A percentile compares a stretch with the other conserved stretches of the same genome.
phyloP scores from a whole-genome alignment of 2,888 invertebrate species.

The Pyralis farinalis region DNA sequence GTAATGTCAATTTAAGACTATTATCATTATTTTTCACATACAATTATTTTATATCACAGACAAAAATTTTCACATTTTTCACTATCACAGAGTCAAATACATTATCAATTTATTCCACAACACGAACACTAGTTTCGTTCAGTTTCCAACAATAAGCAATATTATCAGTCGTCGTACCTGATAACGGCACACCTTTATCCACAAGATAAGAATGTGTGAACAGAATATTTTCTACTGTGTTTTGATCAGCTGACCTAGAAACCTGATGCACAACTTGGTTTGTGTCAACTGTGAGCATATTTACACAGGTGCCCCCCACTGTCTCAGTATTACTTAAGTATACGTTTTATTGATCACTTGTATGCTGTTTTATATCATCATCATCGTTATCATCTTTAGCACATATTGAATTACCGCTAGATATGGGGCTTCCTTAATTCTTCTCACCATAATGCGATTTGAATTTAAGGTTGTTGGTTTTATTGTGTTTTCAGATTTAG shows the following conservation, averaged over 20 bases:
- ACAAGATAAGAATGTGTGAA: constrained; percentile 28
- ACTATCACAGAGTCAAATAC: too few relatives aligned
- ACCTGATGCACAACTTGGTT: constrained; percentile 17
- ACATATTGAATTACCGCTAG: too few relatives aligned
- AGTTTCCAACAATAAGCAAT: constrained; percentile 7
- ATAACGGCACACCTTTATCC: constrained; percentile 17
- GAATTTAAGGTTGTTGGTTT: too few relatives aligned
- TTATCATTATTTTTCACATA: constrained; percentile 19
- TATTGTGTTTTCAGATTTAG: too few relatives aligned
- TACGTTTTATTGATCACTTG: too few relatives aligned
- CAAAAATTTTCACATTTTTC: not conserved
- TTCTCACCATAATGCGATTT: too few relatives aligned
- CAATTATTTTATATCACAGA: not conserved
- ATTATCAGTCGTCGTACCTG: constrained; percentile 8
- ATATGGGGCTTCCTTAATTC: too few relatives aligned
- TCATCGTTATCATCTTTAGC: too few relatives aligned
- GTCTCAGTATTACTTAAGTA: too few relatives aligned
- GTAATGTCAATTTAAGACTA: too few relatives aligned
- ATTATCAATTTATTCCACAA: not conserved
- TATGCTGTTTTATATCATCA: too few relatives aligned
- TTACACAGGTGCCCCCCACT: not conserved
- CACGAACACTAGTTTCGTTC: not conserved
- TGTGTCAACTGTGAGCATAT: not conserved
- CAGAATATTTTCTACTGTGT: constrained; percentile 19
- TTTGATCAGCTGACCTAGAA: constrained; percentile 38